Conservation (phyloP, 2,888 invertebrate species). For the Noctua janthe region DNA sequence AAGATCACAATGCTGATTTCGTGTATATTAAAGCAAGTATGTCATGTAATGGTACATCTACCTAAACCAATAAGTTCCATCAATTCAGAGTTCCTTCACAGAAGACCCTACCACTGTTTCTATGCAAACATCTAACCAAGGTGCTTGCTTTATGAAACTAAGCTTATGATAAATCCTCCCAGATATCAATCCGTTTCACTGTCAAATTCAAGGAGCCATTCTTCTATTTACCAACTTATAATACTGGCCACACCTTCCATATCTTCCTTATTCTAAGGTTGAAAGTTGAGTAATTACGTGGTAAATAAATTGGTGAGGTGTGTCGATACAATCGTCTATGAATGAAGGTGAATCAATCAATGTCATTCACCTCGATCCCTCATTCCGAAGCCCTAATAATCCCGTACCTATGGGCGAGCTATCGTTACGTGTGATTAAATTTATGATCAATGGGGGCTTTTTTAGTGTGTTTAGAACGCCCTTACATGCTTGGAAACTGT, state of each 20-base stretch:
- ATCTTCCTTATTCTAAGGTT: conserved; percentile 7
- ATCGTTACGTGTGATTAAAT: conserved; percentile 70
- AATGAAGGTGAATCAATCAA: conserved; percentile 81
- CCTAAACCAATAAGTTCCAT: not conserved
- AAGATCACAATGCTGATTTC: not conserved
- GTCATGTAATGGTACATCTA: not conserved
- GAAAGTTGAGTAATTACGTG: conserved; percentile 14
- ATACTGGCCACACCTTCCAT: conserved; percentile 3
- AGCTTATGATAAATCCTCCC: conserved; percentile 74
- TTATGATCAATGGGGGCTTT: conserved; percentile 64
- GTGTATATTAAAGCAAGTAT: not conserved
- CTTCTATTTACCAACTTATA: conserved; percentile 58
- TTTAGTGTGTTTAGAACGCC: conserved; percentile 41
- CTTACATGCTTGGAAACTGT: conserved; percentile 1
- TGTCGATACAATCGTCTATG: conserved; percentile 68
- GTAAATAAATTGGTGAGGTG: conserved; percentile 43
- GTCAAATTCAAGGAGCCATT: conserved; percentile 70
- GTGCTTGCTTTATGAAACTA: conserved; percentile 62
- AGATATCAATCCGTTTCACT: conserved; percentile 72
- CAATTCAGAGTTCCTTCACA: not conserved
- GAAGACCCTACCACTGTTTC: conserved; percentile 9
- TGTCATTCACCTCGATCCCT: conserved; percentile 76
- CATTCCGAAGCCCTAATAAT: conserved; percentile 69
- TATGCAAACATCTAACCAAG: conserved; percentile 47
- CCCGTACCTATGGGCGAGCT: conserved; percentile 63